Base-by-base conservation (phyloP, 1,140 invertebrate genomes). In the Cydia amplana region DNA sequence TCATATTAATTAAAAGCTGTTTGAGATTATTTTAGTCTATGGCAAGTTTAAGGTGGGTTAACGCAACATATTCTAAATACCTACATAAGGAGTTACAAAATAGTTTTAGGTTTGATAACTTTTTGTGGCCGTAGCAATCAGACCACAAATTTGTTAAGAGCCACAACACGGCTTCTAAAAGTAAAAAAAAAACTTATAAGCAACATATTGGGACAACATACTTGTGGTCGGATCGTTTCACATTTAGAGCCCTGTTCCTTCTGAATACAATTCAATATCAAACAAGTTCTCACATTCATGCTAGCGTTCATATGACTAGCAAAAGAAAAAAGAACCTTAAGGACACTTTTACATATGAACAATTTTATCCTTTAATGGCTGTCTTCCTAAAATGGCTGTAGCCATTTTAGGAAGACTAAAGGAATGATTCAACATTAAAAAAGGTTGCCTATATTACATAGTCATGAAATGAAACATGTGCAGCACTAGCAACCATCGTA, bases 1-100 rank as follows among this genome's bases (percentile, higher is more conserved):
- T 60, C 55, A 60, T 51, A 51, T 51, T 18, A 1, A 23, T 23
- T 23, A 4, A 60, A 23, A 60, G 55, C 55, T 60, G 10, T 23
- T 60, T 20, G 55, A 60, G 55, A 60, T 60, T 60, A 18, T 55
- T 55, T 55, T 18, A 55, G 51, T 55, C 51, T 55, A 23, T 60
- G 55, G 55, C 18, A 60, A 60, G 55, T 10, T 10, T 60, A 23
- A 60, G 55, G 55, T 60, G 55, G 55, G 55, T 60, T 60, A 60
- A 20, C 9, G 20, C 9, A 60, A 60, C 20, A 23, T 23, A 60
- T 23, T 60, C 20, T 23, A 23, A 18, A 60, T 23, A 55, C 51
- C 18, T 20, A 18, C 51, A 55, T 20, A 18, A 12, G 18, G n/a
- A 23, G 4, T 46, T 46, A 46, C 12, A 14, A 46, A 46, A 46